Base-by-base conservation (phyloP, 2,888 invertebrate species). In the Sminthurinus aureus region DNA sequence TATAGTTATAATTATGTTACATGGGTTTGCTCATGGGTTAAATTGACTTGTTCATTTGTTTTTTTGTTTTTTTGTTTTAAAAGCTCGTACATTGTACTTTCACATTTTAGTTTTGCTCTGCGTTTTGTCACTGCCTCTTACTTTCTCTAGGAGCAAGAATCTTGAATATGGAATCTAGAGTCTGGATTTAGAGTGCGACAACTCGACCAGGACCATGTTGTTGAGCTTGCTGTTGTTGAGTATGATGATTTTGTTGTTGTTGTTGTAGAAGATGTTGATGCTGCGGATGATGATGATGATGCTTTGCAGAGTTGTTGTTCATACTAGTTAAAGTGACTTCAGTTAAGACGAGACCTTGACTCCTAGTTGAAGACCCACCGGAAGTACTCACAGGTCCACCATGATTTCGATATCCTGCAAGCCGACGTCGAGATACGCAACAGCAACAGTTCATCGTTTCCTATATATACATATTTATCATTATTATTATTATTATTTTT, bases 361-460 rank as follows among this genome's bases (percentile, higher is more conserved):
- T 87, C 50, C 86, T 82, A 9, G 85, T 86, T 15, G 87, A 88
- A 20, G 84, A 84, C 4, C 86, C 86, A 20, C 84, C 85, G 4
- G 86, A 86, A 6, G 85, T 38, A 77, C 87, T 86, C 26, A 81
- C 67, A 18, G 64, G 82, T 6, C 22, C 52, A 78, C 69, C 79
- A 20, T 77, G 76, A 66, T 69, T 66, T 11, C 75, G 69, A 64
- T 69, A 22, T 67, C 82, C n/a, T n/a, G n/a, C n/a, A n/a, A n/a
- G n/a, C n/a, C n/a, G n/a, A n/a, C n/a, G n/a, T n/a, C n/a, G n/a
- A n/a, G n/a, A n/a, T n/a, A n/a, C n/a, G n/a, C n/a, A n/a, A n/a
- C n/a, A n/a, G n/a, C 88, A 88, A 69, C 86, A 83, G 79, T 85
- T 86, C 67, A 88, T 85, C 58, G 85, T 86, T 50, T 87, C 87